Evolutionary conservation across 2,888 invertebrate genomes (phyloP), one percentile per base, ranked within the genome.

Genomic region (Masnerella sp.): DNA sequence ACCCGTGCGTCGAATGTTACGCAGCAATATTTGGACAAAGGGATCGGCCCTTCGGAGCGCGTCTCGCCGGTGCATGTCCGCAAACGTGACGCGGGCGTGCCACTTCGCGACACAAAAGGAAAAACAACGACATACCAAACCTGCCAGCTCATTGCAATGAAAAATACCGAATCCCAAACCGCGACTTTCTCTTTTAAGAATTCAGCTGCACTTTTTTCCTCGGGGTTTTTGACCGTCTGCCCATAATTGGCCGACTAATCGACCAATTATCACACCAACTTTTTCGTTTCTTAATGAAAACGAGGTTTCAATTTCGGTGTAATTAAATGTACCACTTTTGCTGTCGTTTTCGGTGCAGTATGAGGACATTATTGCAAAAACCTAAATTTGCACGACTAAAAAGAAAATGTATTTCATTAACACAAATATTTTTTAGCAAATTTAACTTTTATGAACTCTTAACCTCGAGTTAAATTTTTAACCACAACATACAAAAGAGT

Each of bases 31-130:
- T 51, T 64, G 43, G 64, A 64, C 52, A 64, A 64, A 52, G 43
- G 43, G 64, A 64, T 15, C 64, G 25, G 30, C 64, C 52, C 52
- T 17, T 34, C 49, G 34, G 15, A 11, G 52, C 14, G 42, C 36
- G 25, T 14, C 70, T 71, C 56, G 65, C 47, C 64, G 67, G 17
- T 54, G 68, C 58, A 52, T 36, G 76, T 68, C 79, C 79, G 81
- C 79, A 81, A 83, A 84, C 84, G 84, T 84, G 85, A 85, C 84
- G 81, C 80, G 79, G 84, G 84, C 83, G 84, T 83, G 84, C 83
- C 84, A 77, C 82, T 80, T 81, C 78, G 77, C 81, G 80, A 82
- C 80, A 81, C 82, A 81, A 81, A 77, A 81, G 80, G 77, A 80
- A 80, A 80, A 79, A 81, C 82, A 76, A 69, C 79, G 80, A 83